phyloP scores from a whole-genome alignment of 2,888 invertebrate species.

The Lymantria dispar region DNA sequence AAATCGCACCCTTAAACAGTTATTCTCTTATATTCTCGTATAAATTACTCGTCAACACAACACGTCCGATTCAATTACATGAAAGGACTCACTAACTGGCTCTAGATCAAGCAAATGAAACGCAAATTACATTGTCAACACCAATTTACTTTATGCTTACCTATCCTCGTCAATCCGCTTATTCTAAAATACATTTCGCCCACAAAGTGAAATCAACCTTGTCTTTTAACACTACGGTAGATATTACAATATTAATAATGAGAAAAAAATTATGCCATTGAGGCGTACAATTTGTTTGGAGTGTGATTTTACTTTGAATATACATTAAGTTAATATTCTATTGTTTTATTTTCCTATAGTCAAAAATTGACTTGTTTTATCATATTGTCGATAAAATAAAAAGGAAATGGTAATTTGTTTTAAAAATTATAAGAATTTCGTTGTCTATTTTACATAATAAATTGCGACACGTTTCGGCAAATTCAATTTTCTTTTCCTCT shows the following conservation, averaged over 20 bases:
- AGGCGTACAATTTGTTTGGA: slow-evolving; percentile 16
- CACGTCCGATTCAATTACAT: slow-evolving; percentile 12
- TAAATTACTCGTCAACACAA: slow-evolving; percentile 1
- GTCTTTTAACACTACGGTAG: background rate
- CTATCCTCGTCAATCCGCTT: slow-evolving; percentile 19
- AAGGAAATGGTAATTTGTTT: background rate
- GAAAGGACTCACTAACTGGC: slow-evolving; percentile 16
- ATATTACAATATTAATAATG: background rate
- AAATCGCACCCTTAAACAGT: background rate
- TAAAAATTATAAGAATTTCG: no score
- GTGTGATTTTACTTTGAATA: slow-evolving; percentile 13
- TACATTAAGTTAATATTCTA: slow-evolving; percentile 10
- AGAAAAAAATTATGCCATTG: slow-evolving; percentile 17
- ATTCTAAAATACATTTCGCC: slow-evolving; percentile 6
- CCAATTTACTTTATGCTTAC: slow-evolving; percentile 42
- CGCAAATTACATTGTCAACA: slow-evolving; percentile 53
- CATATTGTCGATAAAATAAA: background rate
- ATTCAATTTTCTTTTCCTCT: no score
- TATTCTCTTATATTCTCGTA: background rate
- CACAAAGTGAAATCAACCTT: slow-evolving; percentile 7
- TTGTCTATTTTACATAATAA: no score
- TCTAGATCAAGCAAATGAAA: slow-evolving; percentile 42
- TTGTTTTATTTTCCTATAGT: slow-evolving; percentile 3
- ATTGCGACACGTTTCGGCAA: no score
- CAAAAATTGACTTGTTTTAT: background rate